Percentiles rank a stretch among this genome's conserved stretches.
These are phyloP conservation scores for Ptilonorhynchus violaceus DNA, from an alignment of 2,113 vertebrate genomes.

Conservation along the genomic window DNA sequence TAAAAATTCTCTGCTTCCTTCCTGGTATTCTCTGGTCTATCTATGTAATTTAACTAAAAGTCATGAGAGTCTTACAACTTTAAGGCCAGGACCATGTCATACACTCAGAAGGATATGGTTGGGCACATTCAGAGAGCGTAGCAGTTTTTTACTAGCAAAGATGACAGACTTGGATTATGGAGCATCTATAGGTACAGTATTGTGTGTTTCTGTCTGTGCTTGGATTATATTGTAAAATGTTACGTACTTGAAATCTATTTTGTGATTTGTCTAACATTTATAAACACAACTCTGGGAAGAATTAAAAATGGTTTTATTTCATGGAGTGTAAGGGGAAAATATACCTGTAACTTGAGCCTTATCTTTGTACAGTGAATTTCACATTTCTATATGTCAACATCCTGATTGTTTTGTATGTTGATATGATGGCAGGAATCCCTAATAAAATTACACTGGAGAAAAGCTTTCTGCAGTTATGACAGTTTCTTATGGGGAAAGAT, in stretches of 20 bases:
- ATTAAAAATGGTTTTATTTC: conserved; percentile 73
- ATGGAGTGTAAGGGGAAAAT: conserved; percentile 68
- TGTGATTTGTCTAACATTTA: conserved; percentile 82
- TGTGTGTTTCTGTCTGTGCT: conserved; percentile 78
- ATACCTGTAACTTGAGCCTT: conserved; percentile 90
- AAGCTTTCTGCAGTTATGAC: conserved; percentile 32
- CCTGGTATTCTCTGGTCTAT: not conserved
- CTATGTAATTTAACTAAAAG: not conserved
- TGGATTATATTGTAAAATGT: conserved; percentile 73
- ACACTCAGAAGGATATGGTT: not conserved
- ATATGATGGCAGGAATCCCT: conserved; percentile 91
- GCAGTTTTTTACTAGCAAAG: conserved; percentile 36
- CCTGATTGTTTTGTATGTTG: conserved; percentile 97
- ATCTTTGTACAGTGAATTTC: conserved; percentile 96
- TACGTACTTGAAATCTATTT: conserved; percentile 77
- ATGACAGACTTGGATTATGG: conserved; percentile 42
- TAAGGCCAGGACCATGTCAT: not conserved
- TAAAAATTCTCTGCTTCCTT: not conserved
- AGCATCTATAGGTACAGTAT: conserved; percentile 76
- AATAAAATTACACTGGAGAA: conserved; percentile 79
- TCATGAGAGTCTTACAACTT: not conserved
- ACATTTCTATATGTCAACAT: conserved; percentile 94
- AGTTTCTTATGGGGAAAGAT: conserved; percentile 23
- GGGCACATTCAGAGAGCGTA: conserved; percentile 3
- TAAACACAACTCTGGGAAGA: conserved; percentile 87